phyloP scores from a whole-genome alignment of 2,113 vertebrate genomes.

The Melanocharis versteri region DNA sequence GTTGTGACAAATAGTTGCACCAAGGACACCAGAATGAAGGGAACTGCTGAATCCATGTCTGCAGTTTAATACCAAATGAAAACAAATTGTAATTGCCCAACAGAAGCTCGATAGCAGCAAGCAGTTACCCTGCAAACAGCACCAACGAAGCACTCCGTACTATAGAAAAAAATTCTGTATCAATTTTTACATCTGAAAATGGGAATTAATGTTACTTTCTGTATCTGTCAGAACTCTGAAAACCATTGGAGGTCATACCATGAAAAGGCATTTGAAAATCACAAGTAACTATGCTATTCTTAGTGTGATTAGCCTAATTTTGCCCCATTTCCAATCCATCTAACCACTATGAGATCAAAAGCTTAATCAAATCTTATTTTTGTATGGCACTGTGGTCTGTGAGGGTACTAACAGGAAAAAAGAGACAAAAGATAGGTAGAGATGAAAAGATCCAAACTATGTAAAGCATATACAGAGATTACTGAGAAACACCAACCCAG shows the following conservation, averaged over 20 bases:
- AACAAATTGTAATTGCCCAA: neutral
- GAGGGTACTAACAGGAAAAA: neutral
- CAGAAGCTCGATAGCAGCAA: neutral
- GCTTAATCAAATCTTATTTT: neutral
- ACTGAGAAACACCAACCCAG: neutral
- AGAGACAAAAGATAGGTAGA: neutral
- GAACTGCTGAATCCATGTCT: neutral
- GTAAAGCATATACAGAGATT: neutral
- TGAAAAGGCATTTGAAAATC: neutral
- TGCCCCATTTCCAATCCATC: neutral
- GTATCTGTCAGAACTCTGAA: neutral
- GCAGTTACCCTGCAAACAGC: neutral
- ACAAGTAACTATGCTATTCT: neutral
- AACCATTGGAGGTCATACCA: neutral
- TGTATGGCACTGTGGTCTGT: neutral
- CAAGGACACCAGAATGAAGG: neutral
- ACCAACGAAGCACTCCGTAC: neutral
- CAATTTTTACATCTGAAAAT: neutral
- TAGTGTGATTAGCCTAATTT: neutral
- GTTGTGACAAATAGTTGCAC: fast-evolving
- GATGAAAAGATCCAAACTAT: neutral
- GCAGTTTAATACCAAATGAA: neutral
- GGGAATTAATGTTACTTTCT: neutral
- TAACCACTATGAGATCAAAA: neutral
- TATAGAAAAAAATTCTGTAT: neutral